Conservation (phyloP, 1,140 invertebrate genomes). For the Hesperophylax magnus region DNA sequence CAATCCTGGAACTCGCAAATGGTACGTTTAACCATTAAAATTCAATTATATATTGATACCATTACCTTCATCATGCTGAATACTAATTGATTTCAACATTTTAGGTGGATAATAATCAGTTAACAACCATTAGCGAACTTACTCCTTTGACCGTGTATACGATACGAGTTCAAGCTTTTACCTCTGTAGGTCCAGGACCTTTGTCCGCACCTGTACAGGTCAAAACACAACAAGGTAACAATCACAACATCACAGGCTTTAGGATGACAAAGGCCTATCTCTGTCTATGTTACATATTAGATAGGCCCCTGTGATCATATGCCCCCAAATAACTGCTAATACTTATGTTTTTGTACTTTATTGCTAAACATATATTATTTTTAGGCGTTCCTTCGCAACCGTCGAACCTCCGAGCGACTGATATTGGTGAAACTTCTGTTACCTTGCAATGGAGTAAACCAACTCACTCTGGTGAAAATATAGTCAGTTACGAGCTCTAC, state of each 20-base stretch:
- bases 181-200: constrained; percentile 91
- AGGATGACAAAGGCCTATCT: too few species aligned
- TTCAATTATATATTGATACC: neutral
- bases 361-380: neutral
- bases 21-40: constrained; percentile 70
- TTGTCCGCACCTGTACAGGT: constrained; percentile 93
- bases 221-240: constrained; percentile 93
- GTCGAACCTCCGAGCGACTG: constrained; percentile 86
- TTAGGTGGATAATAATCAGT: constrained; percentile 85
- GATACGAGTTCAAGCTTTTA: constrained; percentile 92
- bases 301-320: too few species aligned
- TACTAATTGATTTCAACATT: neutral
- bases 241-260: too few species aligned
- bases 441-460: constrained; percentile 92
- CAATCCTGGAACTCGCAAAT: constrained; percentile 93
- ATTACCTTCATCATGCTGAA: neutral
- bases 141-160: constrained; percentile 92
- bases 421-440: constrained; percentile 87
- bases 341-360: too few species aligned
- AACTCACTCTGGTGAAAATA: constrained; percentile 90
- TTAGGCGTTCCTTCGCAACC: constrained; percentile 94
- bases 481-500: constrained; percentile 95
- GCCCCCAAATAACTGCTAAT: too few species aligned
- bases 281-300: too few species aligned
- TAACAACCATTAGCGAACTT: constrained; percentile 94